A percentile compares a stretch with the other conserved stretches of the same genome.
Conservation (phyloP, 2,888 invertebrate species). For the Thera britannica region DNA sequence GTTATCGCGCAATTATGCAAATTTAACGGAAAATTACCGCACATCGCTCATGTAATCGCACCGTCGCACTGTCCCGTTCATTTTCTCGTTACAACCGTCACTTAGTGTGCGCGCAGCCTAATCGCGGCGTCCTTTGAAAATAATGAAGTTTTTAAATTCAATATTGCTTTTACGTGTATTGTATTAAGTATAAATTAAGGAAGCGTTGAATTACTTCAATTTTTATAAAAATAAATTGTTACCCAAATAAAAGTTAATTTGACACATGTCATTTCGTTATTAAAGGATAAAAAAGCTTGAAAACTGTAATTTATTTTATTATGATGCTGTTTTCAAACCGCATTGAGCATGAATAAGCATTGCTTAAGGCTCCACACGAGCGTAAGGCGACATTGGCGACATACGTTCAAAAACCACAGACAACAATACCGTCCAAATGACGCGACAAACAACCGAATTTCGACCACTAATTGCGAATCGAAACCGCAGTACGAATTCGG, state of each 20-base stretch:
- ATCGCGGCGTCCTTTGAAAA: constrained; percentile 44
- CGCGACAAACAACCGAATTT: constrained; percentile 44
- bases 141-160: constrained; percentile 38
- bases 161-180: constrained; percentile 31
- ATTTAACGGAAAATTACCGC: constrained; percentile 71
- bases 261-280: background rate
- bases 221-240: no score
- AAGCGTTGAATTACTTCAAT: background rate
- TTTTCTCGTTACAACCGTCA: constrained; percentile 59
- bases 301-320: constrained; percentile 3
- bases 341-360: constrained; percentile 40
- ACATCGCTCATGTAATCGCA: constrained; percentile 51
- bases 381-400: constrained; percentile 52
- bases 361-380: constrained; percentile 46
- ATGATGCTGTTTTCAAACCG: constrained; percentile 15
- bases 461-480: constrained; percentile 70
- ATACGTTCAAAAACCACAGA: constrained; percentile 50
- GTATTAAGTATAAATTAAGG: background rate
- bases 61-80: constrained; percentile 45
- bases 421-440: constrained; percentile 58
- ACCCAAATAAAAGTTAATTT: no score
- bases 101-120: constrained; percentile 52
- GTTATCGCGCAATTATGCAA: constrained; percentile 76
- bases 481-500: constrained; percentile 63
- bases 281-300: background rate